phyloP scores from a whole-genome alignment of 2,113 vertebrate genomes.

The Ictidomys tridecemlineatus region DNA sequence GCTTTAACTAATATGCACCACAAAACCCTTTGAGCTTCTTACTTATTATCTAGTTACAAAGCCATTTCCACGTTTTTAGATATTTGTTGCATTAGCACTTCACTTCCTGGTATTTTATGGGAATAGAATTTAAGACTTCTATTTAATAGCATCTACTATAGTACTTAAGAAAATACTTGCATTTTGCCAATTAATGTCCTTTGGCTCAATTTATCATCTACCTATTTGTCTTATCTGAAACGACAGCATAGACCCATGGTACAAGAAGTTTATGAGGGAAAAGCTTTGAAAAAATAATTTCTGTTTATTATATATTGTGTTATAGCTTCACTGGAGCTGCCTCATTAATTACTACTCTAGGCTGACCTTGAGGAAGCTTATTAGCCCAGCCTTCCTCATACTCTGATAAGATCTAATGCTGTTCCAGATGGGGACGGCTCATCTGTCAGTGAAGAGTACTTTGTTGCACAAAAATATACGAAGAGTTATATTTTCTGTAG shows the following conservation, averaged over 20 bases:
- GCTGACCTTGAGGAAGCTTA: neutral
- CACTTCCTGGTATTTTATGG: neutral
- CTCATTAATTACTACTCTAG: neutral
- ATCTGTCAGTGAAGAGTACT: neutral
- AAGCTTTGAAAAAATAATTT: neutral
- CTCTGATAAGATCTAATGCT: neutral
- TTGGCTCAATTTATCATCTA: neutral
- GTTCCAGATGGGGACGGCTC: neutral
- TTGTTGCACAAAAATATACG: neutral
- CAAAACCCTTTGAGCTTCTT: neutral
- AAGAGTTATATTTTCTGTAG: neutral
- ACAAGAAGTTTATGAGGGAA: neutral
- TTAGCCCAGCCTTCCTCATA: neutral
- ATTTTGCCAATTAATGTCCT: neutral
- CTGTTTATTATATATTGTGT: neutral
- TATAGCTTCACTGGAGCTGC: fast-evolving
- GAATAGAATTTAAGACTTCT: neutral
- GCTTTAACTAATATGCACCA: neutral
- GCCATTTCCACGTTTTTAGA: neutral
- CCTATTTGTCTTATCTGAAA: neutral
- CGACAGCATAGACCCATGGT: neutral
- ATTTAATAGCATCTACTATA: neutral
- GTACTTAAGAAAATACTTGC: neutral
- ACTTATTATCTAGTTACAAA: neutral
- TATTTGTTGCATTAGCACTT: neutral